Evolutionary conservation across 1,140 invertebrate species (phyloP), one percentile per base, ranked within the genome.

Genomic region (Mylabris phalerata): DNA sequence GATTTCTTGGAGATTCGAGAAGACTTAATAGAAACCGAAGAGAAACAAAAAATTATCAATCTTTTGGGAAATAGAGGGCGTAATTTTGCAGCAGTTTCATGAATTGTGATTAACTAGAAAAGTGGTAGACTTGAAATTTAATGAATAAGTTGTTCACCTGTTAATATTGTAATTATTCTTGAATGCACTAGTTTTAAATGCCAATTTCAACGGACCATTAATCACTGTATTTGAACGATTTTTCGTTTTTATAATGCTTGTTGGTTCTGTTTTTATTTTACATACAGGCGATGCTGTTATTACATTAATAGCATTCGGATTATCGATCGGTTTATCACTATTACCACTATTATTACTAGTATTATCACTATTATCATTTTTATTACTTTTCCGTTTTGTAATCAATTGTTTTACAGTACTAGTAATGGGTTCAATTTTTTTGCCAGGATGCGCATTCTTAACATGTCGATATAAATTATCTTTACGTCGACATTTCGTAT

Each of bases 391-490:
- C 9, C 32, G 42, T 13, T 51, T 43, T 19, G 11, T n/a, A n/a
- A 27, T 56, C 44, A 46, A 32, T 26, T 50, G 46, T 47, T 62
- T 60, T 32, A 55, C 46, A 9, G 57, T 49, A 32, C 45, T 61
- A 50, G 61, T 62, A 40, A 68, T 64, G 48, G 64, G 55, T 41
- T 65, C 59, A 40, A 47, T 63, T 57, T 69, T 67, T 51, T 69
- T 71, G 59, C 70, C 78, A 3, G 81, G 81, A 68, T 86, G 84
- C 32, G 83, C 80, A 60, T 84, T 82, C 42, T 81, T 79, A 25
- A 85, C 75, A 70, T 86, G 84, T 0, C 84, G 73, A 25, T 80
- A 75, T 51, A 85, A 72, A 59, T 85, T 86, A 62, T 86, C 84
- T 63, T 83, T 84, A 9, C 84, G 73, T 45, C 79, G 70, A 59